Base-by-base conservation (phyloP, 2,797 vertebrate species). In the Scolopax bukidnonensis region DNA sequence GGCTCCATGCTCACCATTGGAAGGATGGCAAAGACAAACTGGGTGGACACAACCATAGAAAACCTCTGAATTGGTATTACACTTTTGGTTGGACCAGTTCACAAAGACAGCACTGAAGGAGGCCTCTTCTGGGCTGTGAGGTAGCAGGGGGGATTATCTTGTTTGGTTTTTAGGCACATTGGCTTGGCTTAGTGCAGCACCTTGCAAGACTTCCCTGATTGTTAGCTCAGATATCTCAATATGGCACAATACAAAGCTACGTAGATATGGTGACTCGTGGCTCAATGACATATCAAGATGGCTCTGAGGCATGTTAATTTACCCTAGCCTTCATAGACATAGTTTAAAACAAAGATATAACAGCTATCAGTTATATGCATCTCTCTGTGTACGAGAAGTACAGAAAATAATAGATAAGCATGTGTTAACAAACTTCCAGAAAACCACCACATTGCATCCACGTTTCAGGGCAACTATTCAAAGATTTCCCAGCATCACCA, bases 151-250 rank as follows among this genome's bases (percentile, higher is more conserved):
- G 70, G 53, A 28, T 70, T 87, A 43, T 33, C 38, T 50, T 54
- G 30, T 10, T 57, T 28, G 5, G 8, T 25, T 48, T 77, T 47
- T 25, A 69, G 57, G 19, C 15, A 4, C 1, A 2, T 8, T 41
- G 38, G 6, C 19, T 81, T n/a, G 50, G 25, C 9, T 64, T 32
- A 12, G 28, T 9, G 16, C 16, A 69, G 36, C 9, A 51, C 25
- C 5, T 78, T 12, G 4, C 5, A 1, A 82, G 45, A 36, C 53
- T 38, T 15, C 20, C 30, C 10, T 1, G 0, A 38, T 9, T 1
- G 0, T 32, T 12, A 76, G 43, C 32, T 41, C 51, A n/a, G 6
- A 4, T 50, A 50, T 13, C 50, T 36, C 43, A 57, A 5, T 21
- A 32, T 4, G 3, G 38, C 43, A 48, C 30, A 75, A 47, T 15